Evolutionary conservation across 2,888 invertebrate species (phyloP).

Genomic region (Netelia inedita): DNA sequence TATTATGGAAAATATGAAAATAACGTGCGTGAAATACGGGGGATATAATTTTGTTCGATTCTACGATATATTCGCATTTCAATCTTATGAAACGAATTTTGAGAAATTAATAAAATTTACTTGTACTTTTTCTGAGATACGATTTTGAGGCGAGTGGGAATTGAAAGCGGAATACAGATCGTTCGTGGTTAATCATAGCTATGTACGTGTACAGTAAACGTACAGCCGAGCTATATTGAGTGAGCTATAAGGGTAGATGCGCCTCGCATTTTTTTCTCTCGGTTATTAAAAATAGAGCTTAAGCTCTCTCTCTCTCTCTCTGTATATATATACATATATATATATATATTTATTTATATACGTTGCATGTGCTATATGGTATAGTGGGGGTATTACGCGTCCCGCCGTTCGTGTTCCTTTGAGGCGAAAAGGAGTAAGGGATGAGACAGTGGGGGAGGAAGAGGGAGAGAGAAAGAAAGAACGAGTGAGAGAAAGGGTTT

Average conservation of each 20-base stretch:
- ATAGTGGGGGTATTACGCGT: slow-evolving; percentile 15
- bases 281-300: slow-evolving; percentile 14
- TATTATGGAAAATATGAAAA: too few species aligned
- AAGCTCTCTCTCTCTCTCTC: neutral
- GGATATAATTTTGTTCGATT: neutral
- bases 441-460: neutral
- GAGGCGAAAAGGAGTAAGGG: slow-evolving; percentile 28
- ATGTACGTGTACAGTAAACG: neutral
- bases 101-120: neutral
- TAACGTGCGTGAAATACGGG: too few species aligned
- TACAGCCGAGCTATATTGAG: neutral
- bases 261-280: neutral
- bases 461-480: slow-evolving; percentile 32
- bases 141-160: neutral
- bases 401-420: slow-evolving; percentile 42
- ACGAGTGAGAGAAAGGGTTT: slow-evolving; percentile 45
- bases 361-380: neutral
- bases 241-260: neutral
- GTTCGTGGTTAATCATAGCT: neutral
- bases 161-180: neutral
- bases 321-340: neutral
- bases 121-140: neutral
- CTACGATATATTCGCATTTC: neutral
- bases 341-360: slow-evolving; percentile 26
- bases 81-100: too few species aligned